Conservation (phyloP, 1,140 invertebrate species). For the Gryllus bimaculatus region DNA sequence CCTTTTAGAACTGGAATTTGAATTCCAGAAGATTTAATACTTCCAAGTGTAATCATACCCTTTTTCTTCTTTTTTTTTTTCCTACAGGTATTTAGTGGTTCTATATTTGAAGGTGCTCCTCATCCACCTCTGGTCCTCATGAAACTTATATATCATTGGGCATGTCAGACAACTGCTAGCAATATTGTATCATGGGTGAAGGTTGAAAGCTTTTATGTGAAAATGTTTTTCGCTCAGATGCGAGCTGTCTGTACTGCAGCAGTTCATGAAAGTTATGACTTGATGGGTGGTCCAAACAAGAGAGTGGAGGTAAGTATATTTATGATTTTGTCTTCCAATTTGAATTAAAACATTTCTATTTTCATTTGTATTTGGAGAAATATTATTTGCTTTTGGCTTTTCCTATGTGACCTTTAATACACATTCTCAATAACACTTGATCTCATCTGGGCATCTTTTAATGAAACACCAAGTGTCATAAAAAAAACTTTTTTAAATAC, state of each 20-base stretch:
- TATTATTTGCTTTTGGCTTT: too few species aligned
- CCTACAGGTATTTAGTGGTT: conserved; percentile 58
- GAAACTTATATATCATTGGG: conserved; percentile 83
- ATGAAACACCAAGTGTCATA: too few species aligned
- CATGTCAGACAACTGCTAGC: conserved; percentile 76
- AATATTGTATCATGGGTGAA: conserved; percentile 84
- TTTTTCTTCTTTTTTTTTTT: neutral
- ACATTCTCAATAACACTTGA: too few species aligned
- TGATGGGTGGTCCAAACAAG: conserved; percentile 56
- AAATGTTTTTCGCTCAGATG: conserved; percentile 68
- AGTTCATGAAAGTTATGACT: conserved; percentile 59
- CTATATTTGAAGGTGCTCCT: conserved; percentile 72
- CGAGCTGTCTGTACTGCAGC: conserved; percentile 67
- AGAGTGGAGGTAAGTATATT: conserved; percentile 45
- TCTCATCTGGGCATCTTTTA: too few species aligned
- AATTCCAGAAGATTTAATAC: too few species aligned
- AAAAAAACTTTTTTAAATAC: too few species aligned
- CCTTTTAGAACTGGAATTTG: too few species aligned
- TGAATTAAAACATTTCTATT: too few species aligned
- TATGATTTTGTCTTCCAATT: conserved; percentile 22
- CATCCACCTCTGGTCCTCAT: conserved; percentile 68
- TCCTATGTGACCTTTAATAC: too few species aligned
- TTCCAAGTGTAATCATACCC: too few species aligned
- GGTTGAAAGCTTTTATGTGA: conserved; percentile 64
- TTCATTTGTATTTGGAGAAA: too few species aligned